Conservation (phyloP, 2,888 invertebrate genomes). For the Pilophorus perplexus region DNA sequence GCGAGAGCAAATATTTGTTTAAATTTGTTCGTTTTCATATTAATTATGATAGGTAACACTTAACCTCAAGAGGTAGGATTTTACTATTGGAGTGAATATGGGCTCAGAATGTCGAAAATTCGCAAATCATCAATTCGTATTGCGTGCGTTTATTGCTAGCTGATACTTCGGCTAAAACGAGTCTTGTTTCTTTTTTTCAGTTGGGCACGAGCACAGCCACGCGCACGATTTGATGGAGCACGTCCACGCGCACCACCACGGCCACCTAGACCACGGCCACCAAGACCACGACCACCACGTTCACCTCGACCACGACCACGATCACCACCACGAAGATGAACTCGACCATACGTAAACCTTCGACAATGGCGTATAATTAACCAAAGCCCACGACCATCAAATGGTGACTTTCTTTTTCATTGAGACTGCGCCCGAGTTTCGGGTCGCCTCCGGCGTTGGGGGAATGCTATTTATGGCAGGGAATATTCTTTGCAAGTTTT, state of each 20-base stretch:
- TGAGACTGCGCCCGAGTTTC: too few species aligned
- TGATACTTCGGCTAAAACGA: neutral
- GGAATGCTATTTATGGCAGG: too few species aligned
- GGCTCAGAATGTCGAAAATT: neutral
- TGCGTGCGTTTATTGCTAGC: neutral
- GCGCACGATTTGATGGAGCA: conserved; percentile 19
- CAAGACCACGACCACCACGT: conserved; percentile 32
- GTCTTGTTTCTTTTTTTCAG: conserved; percentile 22
- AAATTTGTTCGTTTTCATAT: too few species aligned
- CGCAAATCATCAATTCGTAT: neutral
- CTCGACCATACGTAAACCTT: conserved; percentile 19
- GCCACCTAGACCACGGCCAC: conserved; percentile 2
- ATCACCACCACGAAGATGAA: conserved; percentile 11
- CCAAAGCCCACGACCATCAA: too few species aligned
- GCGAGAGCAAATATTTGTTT: too few species aligned
- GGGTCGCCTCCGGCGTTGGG: too few species aligned
- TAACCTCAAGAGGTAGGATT: neutral
- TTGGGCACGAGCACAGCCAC: conserved; percentile 41
- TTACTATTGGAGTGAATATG: neutral
- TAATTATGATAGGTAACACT: neutral
- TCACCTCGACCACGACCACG: neutral
- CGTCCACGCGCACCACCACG: conserved; percentile 18
- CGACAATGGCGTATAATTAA: too few species aligned
- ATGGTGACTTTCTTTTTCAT: too few species aligned
- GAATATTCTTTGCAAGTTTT: too few species aligned